These are phyloP conservation scores for Dendrolimus kikuchii DNA, from an alignment of 1,140 invertebrate genomes.

Conservation along the genomic window DNA sequence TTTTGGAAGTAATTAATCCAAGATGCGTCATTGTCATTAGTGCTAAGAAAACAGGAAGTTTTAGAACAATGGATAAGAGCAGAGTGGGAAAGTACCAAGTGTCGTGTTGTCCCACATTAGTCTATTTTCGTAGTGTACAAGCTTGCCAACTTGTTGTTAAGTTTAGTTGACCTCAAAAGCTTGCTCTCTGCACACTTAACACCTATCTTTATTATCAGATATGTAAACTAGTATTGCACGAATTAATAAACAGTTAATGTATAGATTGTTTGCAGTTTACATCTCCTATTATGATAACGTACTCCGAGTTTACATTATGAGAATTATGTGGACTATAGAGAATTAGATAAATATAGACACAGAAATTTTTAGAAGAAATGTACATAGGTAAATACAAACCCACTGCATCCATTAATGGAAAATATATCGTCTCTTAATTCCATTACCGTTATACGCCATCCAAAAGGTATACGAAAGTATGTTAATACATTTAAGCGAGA, in stretches of 20 bases:
- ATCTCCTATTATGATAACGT: no score
- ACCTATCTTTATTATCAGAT: not conserved
- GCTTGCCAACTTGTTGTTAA: constrained; percentile 8
- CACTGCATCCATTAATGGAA: constrained; percentile 41
- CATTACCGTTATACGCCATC: constrained; percentile 42
- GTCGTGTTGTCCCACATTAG: constrained; percentile 20
- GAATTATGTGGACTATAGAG: no score
- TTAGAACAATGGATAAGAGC: not conserved
- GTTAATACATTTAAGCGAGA: not conserved
- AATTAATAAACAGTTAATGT: no score
- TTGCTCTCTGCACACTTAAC: not conserved
- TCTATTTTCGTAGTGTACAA: constrained; percentile 21
- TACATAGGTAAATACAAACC: constrained; percentile 39
- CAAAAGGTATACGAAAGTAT: constrained; percentile 14
- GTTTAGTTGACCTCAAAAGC: constrained; percentile 24
- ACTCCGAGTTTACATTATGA: no score
- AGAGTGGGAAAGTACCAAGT: constrained; percentile 21
- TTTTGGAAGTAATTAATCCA: no score
- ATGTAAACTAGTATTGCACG: no score
- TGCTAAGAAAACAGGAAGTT: no score
- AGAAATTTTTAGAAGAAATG: not conserved
- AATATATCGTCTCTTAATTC: constrained; percentile 53
- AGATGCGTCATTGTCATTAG: no score
- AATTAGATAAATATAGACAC: no score
- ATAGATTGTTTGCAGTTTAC: no score